Base-by-base conservation (phyloP, 2,888 invertebrate species). In the Latrodectus hesperus region DNA sequence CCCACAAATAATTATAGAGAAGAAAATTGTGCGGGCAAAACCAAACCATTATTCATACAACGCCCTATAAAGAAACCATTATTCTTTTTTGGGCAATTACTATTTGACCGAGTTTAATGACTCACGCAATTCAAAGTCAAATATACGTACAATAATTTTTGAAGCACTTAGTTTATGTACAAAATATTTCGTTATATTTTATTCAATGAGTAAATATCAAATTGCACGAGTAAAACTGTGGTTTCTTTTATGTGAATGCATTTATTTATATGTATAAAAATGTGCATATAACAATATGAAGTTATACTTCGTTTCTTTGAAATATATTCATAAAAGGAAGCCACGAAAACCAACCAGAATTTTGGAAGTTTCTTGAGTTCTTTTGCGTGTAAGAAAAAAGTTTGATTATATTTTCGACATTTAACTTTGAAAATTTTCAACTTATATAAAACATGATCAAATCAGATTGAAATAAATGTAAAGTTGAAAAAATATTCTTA, bases 81-180 rank as follows among this genome's bases (percentile, higher is more conserved):
- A 79, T 79, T 60, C 55, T 38, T 74, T 38, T 74, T 74, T 60
- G 55, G 55, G 9, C 60, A 38, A 38, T 71, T 60, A 67, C 79
- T 71, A 17, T 79, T 49, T 38, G 71, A 17, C 71, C 55, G 52
- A 60, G 71, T 65, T 79, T 72, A 79, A 79, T 79, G 60, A 71
- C 79, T 71, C 26, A n/a, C n/a, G 14, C 8, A n/a, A 52, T 70
- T n/a, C n/a, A 53, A 38, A 38, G 68, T 78, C 53, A 78, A 78
- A 11, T 72, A 72, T 72, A 72, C 17, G 72, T n/a, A 52, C 38
- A 38, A 6, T 38, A 38, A 38, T 38, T 38, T 38, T 38, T 38
- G 38, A 38, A 38, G 38, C 38, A 38, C 38, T 38, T 38, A 38
- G 4, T 38, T 38, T 6, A 38, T 6, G 6, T 38, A 38, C 38